These are phyloP conservation scores for Chloroceryle aenea DNA, from an alignment of 2,113 vertebrate species.

Conservation along the genomic window DNA sequence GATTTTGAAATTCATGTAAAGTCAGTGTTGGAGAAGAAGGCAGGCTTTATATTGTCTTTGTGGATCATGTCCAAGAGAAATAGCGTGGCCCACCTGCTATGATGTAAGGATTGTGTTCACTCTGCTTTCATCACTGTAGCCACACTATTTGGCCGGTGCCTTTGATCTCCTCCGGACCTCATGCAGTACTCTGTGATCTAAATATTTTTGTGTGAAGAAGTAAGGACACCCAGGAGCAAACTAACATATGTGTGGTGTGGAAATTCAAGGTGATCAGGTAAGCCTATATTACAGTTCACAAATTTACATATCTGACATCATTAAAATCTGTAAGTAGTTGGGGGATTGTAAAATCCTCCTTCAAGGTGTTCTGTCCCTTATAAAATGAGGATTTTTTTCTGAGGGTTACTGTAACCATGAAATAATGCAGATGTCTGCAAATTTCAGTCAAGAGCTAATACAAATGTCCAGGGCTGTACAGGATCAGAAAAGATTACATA, in stretches of 20 bases:
- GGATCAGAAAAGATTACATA: not conserved
- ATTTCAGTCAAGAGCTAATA: not conserved
- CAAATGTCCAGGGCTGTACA: not conserved
- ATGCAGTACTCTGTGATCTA: not conserved
- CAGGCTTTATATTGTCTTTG: not conserved
- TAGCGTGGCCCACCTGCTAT: accelerated
- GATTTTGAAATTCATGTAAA: not conserved
- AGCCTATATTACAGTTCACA: not conserved
- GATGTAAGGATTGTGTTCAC: not conserved
- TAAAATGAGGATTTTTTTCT: not conserved
- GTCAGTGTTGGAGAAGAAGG: not conserved
- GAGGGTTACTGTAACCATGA: not conserved
- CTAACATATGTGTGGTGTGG: not conserved
- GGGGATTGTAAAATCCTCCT: not conserved
- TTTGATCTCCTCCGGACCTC: not conserved
- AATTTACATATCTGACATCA: not conserved
- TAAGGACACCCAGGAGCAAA: not conserved
- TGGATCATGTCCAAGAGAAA: not conserved
- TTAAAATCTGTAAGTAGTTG: not conserved
- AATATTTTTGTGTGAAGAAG: not conserved
- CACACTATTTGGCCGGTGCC: too few relatives aligned
- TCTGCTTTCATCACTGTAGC: not conserved
- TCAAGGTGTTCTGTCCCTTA: not conserved
- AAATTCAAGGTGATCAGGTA: not conserved
- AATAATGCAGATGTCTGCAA: not conserved